Evolutionary conservation across 2,797 vertebrate genomes (phyloP).

Genomic region (Gallinago stenura): DNA sequence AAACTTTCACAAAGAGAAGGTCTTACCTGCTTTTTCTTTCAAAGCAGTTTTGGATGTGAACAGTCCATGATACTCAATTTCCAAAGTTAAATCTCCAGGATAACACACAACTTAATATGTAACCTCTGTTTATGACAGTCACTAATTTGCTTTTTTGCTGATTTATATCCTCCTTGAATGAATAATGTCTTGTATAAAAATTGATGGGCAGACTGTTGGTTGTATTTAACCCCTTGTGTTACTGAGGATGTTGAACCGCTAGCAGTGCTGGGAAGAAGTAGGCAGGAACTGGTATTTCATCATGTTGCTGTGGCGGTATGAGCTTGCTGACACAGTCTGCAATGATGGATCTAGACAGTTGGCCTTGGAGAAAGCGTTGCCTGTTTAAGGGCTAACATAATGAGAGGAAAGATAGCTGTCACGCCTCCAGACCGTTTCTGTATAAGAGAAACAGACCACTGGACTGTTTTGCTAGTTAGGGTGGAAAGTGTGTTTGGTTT

Average conservation of each 20-base stretch:
- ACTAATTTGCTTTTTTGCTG: background rate
- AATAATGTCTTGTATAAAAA: background rate
- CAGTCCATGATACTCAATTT: background rate
- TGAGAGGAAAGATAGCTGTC: slow-evolving; percentile 37
- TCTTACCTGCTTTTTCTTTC: background rate
- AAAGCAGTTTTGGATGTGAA: slow-evolving; percentile 21
- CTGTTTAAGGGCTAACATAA: slow-evolving; percentile 17
- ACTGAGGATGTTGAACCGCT: background rate
- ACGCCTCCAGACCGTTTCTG: background rate
- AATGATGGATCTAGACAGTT: background rate
- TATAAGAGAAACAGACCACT: slow-evolving; percentile 1
- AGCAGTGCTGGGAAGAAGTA: background rate
- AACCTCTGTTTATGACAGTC: background rate
- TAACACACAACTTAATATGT: background rate
- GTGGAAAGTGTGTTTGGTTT: slow-evolving; percentile 47
- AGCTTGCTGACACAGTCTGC: background rate
- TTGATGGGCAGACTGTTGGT: background rate
- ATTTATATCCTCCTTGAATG: background rate
- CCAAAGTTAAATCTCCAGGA: background rate
- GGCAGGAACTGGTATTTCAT: slow-evolving; percentile 8
- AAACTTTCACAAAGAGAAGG: slow-evolving; percentile 28
- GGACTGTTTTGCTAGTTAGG: slow-evolving; percentile 12
- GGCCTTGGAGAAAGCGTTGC: slow-evolving; percentile 19
- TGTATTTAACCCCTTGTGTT: background rate
- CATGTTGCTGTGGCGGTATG: background rate